Evolutionary conservation across 2,888 invertebrate species (phyloP).

Genomic region (Sericinus montela): DNA sequence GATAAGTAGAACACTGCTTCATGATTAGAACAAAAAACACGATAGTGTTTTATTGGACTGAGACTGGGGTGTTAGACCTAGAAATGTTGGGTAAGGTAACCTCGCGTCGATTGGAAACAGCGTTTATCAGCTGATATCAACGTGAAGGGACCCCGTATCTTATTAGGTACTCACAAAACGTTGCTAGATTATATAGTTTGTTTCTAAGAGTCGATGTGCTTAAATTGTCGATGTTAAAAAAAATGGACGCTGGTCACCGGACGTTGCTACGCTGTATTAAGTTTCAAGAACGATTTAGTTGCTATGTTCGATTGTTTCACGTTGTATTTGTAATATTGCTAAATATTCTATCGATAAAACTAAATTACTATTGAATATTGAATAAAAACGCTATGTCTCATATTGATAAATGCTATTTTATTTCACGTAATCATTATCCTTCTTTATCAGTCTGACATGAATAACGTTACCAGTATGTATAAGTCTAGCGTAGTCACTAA

Average conservation of each 20-base stretch:
- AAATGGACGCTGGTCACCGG: slow-evolving; percentile 42
- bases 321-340: slow-evolving; percentile 78
- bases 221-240: slow-evolving; percentile 53
- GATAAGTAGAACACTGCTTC: background rate
- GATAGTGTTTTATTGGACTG: slow-evolving; percentile 26
- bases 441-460: background rate
- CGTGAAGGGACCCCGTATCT: slow-evolving; percentile 11
- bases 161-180: slow-evolving; percentile 6
- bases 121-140: background rate
- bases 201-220: slow-evolving; percentile 64
- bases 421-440: slow-evolving; percentile 22
- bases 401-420: slow-evolving; percentile 54
- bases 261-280: slow-evolving; percentile 68
- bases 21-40: background rate
- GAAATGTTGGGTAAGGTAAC: slow-evolving; percentile 24
- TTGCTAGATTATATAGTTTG: slow-evolving; percentile 32
- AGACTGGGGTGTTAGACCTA: slow-evolving; percentile 34
- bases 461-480: no score
- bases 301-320: slow-evolving; percentile 72
- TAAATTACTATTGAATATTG: slow-evolving; percentile 71
- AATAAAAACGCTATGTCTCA: slow-evolving; percentile 77
- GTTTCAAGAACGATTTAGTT: slow-evolving; percentile 67
- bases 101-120: slow-evolving; percentile 15
- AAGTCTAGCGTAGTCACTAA: no score
- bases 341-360: slow-evolving; percentile 74